These are phyloP conservation scores for Aspidiotus destructor DNA, from an alignment of 2,888 invertebrate genomes.

Conservation along the genomic window DNA sequence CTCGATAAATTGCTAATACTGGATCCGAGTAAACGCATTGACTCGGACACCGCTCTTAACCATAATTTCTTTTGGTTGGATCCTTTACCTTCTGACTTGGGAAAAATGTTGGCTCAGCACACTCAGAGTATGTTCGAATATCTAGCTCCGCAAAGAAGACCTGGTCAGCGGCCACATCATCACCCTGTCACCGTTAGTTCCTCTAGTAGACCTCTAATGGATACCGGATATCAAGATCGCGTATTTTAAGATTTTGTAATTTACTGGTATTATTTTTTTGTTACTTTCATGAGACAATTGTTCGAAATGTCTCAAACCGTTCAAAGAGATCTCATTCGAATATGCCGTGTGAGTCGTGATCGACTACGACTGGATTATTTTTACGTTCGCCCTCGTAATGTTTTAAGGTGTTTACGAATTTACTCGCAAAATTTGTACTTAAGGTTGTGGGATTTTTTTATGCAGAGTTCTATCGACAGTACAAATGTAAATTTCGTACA, in stretches of 20 bases:
- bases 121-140: conserved; percentile 92
- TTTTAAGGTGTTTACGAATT: too few species aligned
- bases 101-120: conserved; percentile 84
- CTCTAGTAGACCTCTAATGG: conserved; percentile 42
- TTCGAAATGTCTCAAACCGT: neutral
- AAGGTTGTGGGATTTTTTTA: too few species aligned
- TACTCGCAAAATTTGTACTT: too few species aligned
- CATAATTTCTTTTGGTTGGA: conserved; percentile 99
- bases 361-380: too few species aligned
- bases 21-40: conserved; percentile 78
- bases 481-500: too few species aligned
- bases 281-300: neutral
- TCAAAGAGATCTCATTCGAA: too few species aligned
- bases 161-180: conserved; percentile 57
- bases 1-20: conserved; percentile 82
- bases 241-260: conserved; percentile 52
- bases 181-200: conserved; percentile 44
- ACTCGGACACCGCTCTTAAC: conserved; percentile 86
- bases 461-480: too few species aligned
- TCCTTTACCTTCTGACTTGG: conserved; percentile 86
- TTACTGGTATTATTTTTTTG: neutral
- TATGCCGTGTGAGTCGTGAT: too few species aligned
- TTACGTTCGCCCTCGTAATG: too few species aligned
- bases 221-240: conserved; percentile 74
- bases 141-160: conserved; percentile 64